Evolutionary conservation across 2,888 invertebrate genomes (phyloP).

Genomic region (Punctoribates punctum): DNA sequence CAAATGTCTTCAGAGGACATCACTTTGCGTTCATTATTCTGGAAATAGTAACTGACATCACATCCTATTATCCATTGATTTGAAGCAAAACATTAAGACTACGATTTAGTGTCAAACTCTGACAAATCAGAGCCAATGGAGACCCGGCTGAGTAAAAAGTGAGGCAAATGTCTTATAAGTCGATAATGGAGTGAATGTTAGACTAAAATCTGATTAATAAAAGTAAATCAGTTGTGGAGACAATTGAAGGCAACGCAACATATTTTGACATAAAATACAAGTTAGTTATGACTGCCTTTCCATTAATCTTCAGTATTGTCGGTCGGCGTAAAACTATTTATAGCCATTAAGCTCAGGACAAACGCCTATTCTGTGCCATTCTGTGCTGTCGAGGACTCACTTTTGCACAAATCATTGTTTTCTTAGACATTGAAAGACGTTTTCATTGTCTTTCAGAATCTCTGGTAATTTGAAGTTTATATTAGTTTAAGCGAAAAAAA

Average conservation of each 20-base stretch:
- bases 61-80: neutral
- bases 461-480: too few relatives aligned
- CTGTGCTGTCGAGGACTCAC: too few relatives aligned
- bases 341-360: too few relatives aligned
- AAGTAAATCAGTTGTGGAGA: neutral
- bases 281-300: neutral
- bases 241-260: neutral
- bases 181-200: neutral
- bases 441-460: too few relatives aligned
- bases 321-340: neutral
- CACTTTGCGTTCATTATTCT: slow-evolving; percentile 11
- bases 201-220: slow-evolving; percentile 18
- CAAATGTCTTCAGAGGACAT: slow-evolving; percentile 5
- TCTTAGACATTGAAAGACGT: too few relatives aligned
- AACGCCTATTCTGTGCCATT: too few relatives aligned
- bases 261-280: slow-evolving; percentile 6
- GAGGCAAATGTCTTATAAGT: neutral
- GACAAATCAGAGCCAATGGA: slow-evolving; percentile 4
- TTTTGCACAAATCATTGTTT: too few relatives aligned
- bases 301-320: neutral
- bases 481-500: too few relatives aligned
- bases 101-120: neutral
- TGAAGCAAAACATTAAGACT: neutral
- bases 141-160: neutral
- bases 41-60: neutral